phyloP scores from a whole-genome alignment of 2,113 vertebrate genomes.

The Bubalus kerabau region DNA sequence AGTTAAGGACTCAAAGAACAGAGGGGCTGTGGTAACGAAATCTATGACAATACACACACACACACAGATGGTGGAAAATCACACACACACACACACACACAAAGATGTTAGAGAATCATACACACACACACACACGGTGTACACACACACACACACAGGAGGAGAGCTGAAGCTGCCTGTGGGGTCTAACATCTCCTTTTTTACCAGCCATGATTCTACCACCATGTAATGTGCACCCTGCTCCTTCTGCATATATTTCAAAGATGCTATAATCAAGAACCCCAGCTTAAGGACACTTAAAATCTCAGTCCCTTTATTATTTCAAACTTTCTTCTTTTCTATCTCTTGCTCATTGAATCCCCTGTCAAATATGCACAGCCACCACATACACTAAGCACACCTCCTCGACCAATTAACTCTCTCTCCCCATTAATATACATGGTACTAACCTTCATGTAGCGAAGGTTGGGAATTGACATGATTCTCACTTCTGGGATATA shows the following conservation, averaged over 20 bases:
- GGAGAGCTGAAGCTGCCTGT: not conserved
- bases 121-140: not conserved
- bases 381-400: not conserved
- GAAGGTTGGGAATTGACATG: slow-evolving; percentile 99
- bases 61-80: not conserved
- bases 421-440: not conserved
- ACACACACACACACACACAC: not conserved
- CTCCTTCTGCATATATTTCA: not conserved
- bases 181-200: not conserved
- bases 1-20: not conserved
- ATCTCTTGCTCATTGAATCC: not conserved
- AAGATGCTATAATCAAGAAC: not conserved
- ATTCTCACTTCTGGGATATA: slow-evolving; percentile 99
- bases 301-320: not conserved
- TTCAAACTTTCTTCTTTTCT: not conserved
- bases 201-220: not conserved
- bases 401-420: not conserved
- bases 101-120: not conserved
- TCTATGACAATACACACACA: not conserved
- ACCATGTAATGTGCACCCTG: not conserved
- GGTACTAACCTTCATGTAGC: slow-evolving; percentile 92
- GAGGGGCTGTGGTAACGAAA: not conserved
- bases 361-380: not conserved
- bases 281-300: not conserved
- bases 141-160: not conserved